These are phyloP conservation scores for Cheilosia urbana DNA, from an alignment of 2,888 invertebrate genomes.

Conservation along the genomic window DNA sequence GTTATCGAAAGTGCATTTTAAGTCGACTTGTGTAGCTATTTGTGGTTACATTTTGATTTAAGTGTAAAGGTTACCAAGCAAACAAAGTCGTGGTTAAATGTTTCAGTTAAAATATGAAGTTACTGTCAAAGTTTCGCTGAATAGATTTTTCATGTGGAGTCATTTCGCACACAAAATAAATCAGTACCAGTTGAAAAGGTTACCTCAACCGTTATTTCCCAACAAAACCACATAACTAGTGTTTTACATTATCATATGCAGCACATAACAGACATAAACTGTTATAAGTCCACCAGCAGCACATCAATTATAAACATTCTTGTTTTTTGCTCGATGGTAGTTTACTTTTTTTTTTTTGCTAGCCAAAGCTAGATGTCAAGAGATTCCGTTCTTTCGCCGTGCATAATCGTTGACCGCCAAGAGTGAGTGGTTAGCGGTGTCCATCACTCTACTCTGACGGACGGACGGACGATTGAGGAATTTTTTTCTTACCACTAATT, in stretches of 20 bases:
- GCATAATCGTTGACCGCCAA: constrained; percentile 48
- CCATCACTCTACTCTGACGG: neutral
- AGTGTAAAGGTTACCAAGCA: too few species aligned
- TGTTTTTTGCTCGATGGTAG: constrained; percentile 3
- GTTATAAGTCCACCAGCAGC: constrained; percentile 50
- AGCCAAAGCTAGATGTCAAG: constrained; percentile 59
- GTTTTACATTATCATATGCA: constrained; percentile 1
- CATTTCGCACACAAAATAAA: too few species aligned
- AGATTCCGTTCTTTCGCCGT: constrained; percentile 65
- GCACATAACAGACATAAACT: constrained; percentile 36
- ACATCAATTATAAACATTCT: constrained; percentile 62
- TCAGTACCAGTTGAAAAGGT: neutral
- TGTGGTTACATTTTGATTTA: too few species aligned
- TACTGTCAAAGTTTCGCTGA: too few species aligned
- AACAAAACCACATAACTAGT: neutral
- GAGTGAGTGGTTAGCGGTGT: constrained; percentile 2
- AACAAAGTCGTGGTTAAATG: too few species aligned
- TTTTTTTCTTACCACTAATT: constrained; percentile 27
- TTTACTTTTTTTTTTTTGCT: constrained; percentile 30
- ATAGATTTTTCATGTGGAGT: too few species aligned
- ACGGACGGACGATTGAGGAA: constrained; percentile 62
- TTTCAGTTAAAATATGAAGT: too few species aligned
- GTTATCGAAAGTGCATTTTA: too few species aligned
- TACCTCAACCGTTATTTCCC: neutral
- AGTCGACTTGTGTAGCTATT: too few species aligned